phyloP scores from a whole-genome alignment of 2,113 vertebrate species.

The Gadus chalcogrammus region DNA sequence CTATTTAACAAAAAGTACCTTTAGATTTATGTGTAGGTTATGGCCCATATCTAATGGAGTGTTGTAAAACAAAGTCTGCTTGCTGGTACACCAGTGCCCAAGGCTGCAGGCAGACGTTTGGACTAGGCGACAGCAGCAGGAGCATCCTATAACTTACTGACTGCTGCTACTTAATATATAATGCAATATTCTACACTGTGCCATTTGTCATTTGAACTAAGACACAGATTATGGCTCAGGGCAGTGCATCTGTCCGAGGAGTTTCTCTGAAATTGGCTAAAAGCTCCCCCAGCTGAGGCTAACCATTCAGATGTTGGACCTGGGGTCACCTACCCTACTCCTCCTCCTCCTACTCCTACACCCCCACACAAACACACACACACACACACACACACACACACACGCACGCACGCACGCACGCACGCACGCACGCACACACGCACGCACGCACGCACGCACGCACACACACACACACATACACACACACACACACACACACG shows the following conservation, averaged over 20 bases:
- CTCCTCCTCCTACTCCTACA: slow-evolving; percentile 14
- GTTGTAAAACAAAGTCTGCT: slow-evolving; percentile 67
- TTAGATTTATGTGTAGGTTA: slow-evolving; percentile 57
- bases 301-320: slow-evolving; percentile 82
- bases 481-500: too few species aligned
- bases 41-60: slow-evolving; percentile 63
- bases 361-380: too few species aligned
- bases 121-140: slow-evolving; percentile 64
- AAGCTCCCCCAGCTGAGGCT: slow-evolving; percentile 93
- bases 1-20: slow-evolving; percentile 24
- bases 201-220: slow-evolving; percentile 94
- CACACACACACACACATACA: too few species aligned
- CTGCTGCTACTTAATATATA: slow-evolving; percentile 98
- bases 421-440: too few species aligned
- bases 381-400: too few species aligned
- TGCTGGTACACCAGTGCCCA: slow-evolving; percentile 57
- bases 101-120: slow-evolving; percentile 72
- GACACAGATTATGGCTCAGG: slow-evolving; percentile 98
- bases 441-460: too few species aligned
- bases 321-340: slow-evolving; percentile 74
- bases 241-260: slow-evolving; percentile 95
- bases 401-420: too few species aligned
- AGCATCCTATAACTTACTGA: slow-evolving; percentile 96
- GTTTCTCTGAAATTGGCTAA: slow-evolving; percentile 90
- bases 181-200: slow-evolving; percentile 91